Base-by-base conservation (phyloP, 2,888 invertebrate species). In the Aplocera efformata region DNA sequence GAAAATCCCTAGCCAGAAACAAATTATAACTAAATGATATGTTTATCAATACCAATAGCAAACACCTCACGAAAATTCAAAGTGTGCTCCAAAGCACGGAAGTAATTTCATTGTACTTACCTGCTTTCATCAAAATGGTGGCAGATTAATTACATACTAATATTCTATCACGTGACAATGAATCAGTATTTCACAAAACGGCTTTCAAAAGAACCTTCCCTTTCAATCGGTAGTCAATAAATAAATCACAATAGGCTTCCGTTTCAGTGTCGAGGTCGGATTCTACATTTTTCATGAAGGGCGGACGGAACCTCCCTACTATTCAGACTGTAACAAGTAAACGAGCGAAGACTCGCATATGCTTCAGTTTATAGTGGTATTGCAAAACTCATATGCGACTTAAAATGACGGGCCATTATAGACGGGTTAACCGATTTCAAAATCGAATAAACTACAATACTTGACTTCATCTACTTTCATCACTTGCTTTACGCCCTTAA, bases 181-280 rank as follows among this genome's bases (percentile, higher is more conserved):
- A 56, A 38, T 50, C 31, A 42, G 39, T 44, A 50, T 50, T 47
- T 39, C 13, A 37, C 44, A 40, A 42, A 44, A 47, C 5, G 21
- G 13, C 27, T 4, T 22, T 11, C 17, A n/a, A 9, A 11, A 38
- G 23, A 24, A 17, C 11, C 36, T 39, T 44, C 37, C 41, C 20
- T 37, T 32, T 47, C 46, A 47, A 48, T 50, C 34, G 49, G 42
- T 32, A 49, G 58, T 60, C 58, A 56, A 62, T 60, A 60, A 54
- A 55, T 53, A 45, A 53, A 50, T 48, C 42, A 57, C 57, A 58
- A 60, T 53, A 48, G 48, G 36, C 42, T 32, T 24, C 30, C 37
- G 17, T 46, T 39, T 50, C 50, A 47, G 26, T 38, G 50, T 40
- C 48, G 43, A 48, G 48, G 50, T 36, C 50, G 38, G 25, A 22